A percentile compares a stretch with the other conserved stretches of the same genome.
Conservation (phyloP, 92 coral and sea anemone species). For the Porites rus region DNA sequence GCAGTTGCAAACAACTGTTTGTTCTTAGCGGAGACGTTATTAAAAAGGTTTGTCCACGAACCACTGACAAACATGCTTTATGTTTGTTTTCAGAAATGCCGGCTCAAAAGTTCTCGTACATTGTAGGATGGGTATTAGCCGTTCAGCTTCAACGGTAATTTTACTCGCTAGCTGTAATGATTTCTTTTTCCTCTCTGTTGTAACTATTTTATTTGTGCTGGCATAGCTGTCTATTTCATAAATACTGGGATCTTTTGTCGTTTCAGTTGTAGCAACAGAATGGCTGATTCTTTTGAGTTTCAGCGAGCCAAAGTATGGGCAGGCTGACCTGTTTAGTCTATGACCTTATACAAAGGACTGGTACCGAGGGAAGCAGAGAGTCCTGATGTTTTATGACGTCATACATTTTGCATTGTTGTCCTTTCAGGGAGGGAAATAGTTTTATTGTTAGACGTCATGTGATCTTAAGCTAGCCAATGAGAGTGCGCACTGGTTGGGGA, state of each 20-base stretch:
- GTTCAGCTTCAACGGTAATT: constrained; percentile 98
- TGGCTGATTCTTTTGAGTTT: background rate
- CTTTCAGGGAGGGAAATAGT: no score
- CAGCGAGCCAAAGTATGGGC: no score
- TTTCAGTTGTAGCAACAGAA: background rate
- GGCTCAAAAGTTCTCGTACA: constrained; percentile 91
- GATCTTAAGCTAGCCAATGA: no score
- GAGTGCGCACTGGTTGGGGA: no score
- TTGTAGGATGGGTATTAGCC: constrained; percentile 95
- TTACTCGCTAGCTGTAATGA: background rate
- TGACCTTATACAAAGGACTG: no score
- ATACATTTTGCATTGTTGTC: no score
- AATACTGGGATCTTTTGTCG: no score
- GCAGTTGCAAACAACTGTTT: no score
- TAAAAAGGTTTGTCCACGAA: background rate
- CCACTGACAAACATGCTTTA: background rate
- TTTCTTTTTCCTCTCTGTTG: background rate
- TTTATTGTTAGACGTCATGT: no score
- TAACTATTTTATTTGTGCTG: background rate
- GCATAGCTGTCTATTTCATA: no score
- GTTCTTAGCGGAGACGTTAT: no score
- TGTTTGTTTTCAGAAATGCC: constrained; percentile 64
- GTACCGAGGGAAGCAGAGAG: background rate
- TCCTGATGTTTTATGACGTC: background rate
- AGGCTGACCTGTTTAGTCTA: no score